phyloP scores from a whole-genome alignment of 1,140 invertebrate species.

The Danaus melanippus region DNA sequence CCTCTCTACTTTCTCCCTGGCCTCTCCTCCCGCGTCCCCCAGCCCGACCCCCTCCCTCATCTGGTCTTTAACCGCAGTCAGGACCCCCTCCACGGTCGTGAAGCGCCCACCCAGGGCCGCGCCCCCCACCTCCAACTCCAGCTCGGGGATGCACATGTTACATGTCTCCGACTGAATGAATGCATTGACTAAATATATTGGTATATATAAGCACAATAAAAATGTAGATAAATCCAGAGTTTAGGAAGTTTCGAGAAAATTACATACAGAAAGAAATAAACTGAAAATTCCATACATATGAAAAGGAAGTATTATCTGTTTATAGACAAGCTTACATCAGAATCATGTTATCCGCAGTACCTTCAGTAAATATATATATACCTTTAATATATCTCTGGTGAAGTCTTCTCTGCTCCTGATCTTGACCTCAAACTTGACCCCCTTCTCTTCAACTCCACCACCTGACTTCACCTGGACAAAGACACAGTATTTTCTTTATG shows the following conservation, averaged over 20 bases:
- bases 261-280: too few species aligned
- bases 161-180: constrained; percentile 89
- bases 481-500: too few species aligned
- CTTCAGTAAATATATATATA: constrained; percentile 51
- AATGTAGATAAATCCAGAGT: too few species aligned
- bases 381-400: constrained; percentile 93
- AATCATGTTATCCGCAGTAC: too few species aligned
- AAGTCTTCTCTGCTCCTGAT: constrained; percentile 86
- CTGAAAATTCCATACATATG: too few species aligned
- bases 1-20: constrained; percentile 40
- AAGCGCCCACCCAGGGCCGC: constrained; percentile 93
- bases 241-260: too few species aligned
- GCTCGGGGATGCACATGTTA: constrained; percentile 87
- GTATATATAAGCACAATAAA: too few species aligned
- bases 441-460: constrained; percentile 88
- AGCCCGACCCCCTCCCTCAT: constrained; percentile 80
- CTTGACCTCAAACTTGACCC: constrained; percentile 84
- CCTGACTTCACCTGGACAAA: constrained; percentile 87
- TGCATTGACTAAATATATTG: too few species aligned
- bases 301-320: too few species aligned
- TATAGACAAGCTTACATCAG: too few species aligned
- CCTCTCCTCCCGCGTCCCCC: constrained; percentile 71
- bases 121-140: constrained; percentile 76
- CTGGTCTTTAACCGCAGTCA: constrained; percentile 80
- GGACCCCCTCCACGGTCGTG: constrained; percentile 93